A percentile compares a stretch with the other conserved stretches of the same genome.
Evolutionary conservation across 2,797 vertebrate species (phyloP).

Genomic region (Cossypha dichroa): DNA sequence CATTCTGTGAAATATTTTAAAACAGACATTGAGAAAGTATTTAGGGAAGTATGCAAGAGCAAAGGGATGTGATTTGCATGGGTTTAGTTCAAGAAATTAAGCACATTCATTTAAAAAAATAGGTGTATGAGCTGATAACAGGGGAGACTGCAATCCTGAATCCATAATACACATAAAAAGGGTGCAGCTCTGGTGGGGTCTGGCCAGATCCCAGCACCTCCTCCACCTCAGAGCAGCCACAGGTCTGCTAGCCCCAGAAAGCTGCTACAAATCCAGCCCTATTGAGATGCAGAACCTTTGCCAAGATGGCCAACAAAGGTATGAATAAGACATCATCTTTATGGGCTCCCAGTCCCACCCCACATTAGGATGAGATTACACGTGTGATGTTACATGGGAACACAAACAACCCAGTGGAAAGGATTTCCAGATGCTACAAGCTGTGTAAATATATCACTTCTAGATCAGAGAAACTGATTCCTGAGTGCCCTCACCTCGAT

Average conservation of each 20-base stretch:
- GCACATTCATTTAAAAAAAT: rapidly evolving
- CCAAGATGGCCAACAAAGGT: background rate
- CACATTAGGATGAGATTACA: background rate
- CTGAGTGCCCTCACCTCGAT: background rate
- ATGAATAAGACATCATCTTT: background rate
- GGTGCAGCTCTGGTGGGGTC: background rate
- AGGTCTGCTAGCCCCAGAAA: background rate
- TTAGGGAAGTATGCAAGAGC: too few relatives aligned
- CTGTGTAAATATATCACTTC: background rate
- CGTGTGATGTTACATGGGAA: rapidly evolving
- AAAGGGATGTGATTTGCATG: background rate
- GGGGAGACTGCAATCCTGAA: background rate
- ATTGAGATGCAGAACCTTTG: background rate
- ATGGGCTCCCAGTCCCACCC: background rate
- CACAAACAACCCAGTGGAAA: background rate
- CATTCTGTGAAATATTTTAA: background rate
- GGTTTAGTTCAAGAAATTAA: background rate
- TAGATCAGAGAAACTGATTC: background rate
- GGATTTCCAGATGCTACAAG: background rate
- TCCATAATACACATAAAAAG: rapidly evolving
- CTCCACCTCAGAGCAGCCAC: background rate
- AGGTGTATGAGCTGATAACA: background rate
- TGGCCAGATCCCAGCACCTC: background rate
- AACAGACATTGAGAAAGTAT: background rate
- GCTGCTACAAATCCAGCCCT: background rate